Percentiles rank a stretch among this genome's conserved stretches.
Conservation (phyloP, 2,113 vertebrate species). For the Psephotus haematonotus region DNA sequence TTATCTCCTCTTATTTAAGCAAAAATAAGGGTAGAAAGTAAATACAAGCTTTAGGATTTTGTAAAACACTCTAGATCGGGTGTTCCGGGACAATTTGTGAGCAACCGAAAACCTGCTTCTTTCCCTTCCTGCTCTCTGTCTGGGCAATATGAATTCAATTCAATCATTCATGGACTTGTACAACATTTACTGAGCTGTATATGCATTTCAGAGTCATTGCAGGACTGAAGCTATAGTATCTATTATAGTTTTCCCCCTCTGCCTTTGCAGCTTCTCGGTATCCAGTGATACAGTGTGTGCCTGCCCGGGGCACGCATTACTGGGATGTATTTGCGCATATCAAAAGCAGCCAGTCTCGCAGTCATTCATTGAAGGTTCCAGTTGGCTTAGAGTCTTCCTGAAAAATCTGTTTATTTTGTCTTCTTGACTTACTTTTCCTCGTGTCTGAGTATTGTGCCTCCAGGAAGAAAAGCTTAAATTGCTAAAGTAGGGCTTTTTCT, state of each 20-base stretch:
- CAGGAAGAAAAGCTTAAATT: slow-evolving; percentile 78
- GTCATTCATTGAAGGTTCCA: slow-evolving; percentile 55
- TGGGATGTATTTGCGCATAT: slow-evolving; percentile 24
- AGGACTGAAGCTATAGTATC: background rate
- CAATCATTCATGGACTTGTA: background rate
- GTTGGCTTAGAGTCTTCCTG: slow-evolving; percentile 68
- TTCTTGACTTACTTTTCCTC: slow-evolving; percentile 78
- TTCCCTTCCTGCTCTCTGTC: background rate
- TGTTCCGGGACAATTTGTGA: background rate
- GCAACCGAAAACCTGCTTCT: background rate
- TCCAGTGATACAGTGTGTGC: background rate
- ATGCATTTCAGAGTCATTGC: slow-evolving; percentile 6
- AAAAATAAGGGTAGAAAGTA: background rate
- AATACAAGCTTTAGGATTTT: background rate
- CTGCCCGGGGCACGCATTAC: background rate
- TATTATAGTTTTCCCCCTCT: background rate
- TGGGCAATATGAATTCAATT: background rate
- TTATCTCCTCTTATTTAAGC: background rate
- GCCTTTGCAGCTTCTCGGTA: background rate
- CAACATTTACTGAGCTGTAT: background rate
- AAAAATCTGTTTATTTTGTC: slow-evolving; percentile 83
- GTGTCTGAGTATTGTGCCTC: slow-evolving; percentile 80
- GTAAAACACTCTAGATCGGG: background rate
- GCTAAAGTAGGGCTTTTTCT: slow-evolving; percentile 66
- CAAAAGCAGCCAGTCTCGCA: slow-evolving; percentile 46